These are phyloP conservation scores for Anolis carolinensis DNA, from an alignment of 2,113 vertebrate genomes.

Conservation along the genomic window DNA sequence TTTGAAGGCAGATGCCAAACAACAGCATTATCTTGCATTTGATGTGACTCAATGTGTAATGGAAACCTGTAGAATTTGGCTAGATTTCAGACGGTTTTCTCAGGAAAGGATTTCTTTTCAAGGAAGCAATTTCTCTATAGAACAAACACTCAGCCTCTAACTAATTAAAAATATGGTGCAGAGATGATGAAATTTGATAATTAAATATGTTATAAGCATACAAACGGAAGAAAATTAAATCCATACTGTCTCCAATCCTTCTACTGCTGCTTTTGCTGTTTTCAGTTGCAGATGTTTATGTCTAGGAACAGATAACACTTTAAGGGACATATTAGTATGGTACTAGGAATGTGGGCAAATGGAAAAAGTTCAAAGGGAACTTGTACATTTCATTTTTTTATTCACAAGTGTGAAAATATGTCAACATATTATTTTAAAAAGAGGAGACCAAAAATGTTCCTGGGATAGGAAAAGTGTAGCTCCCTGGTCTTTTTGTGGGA, in stretches of 20 bases:
- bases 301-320: conserved; percentile 37
- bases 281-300: conserved; percentile 54
- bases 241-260: conserved; percentile 40
- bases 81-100: conserved; percentile 22
- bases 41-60: not conserved
- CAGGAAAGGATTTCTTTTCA: not conserved
- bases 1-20: conserved; percentile 19
- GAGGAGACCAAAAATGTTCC: conserved; percentile 50
- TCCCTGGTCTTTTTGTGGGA: no score
- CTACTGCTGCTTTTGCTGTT: conserved; percentile 47
- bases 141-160: not conserved
- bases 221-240: conserved; percentile 43
- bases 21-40: conserved; percentile 11
- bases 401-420: conserved; percentile 51
- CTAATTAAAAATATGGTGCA: conserved; percentile 31
- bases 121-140: conserved; percentile 23
- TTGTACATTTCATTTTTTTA: conserved; percentile 50
- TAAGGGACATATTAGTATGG: conserved; percentile 17
- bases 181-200: conserved; percentile 26
- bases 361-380: conserved; percentile 32
- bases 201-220: conserved; percentile 16
- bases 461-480: no score
- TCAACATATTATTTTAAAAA: conserved; percentile 56
- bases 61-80: not conserved
- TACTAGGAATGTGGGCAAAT: conserved; percentile 63